Percentiles rank a stretch among this genome's conserved stretches.
Evolutionary conservation across 1,140 invertebrate genomes (phyloP).

Genomic region (Heliconius hermathena): DNA sequence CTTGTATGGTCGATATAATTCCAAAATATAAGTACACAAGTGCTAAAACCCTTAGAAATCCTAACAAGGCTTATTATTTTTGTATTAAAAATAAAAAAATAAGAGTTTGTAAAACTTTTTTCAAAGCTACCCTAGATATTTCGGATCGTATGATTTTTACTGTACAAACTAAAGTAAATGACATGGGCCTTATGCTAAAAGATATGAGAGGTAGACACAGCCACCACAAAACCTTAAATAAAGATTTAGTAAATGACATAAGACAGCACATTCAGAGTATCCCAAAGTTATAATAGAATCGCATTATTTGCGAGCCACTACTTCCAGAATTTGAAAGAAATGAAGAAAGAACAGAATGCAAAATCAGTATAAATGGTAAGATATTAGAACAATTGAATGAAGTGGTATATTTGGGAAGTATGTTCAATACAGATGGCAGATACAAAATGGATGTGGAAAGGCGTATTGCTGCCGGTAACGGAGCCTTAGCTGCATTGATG

Average conservation of each 20-base stretch:
- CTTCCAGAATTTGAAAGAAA: neutral
- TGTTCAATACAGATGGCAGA: too few relatives aligned
- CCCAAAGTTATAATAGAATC: slow-evolving; percentile 32
- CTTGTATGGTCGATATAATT: slow-evolving; percentile 20
- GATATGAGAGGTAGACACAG: too few relatives aligned
- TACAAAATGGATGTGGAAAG: too few relatives aligned
- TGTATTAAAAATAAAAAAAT: slow-evolving; percentile 25
- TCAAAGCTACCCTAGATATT: neutral
- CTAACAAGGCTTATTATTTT: slow-evolving; percentile 37
- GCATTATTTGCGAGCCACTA: slow-evolving; percentile 24
- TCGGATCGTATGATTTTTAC: too few relatives aligned
- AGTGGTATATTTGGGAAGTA: too few relatives aligned
- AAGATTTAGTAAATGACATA: slow-evolving; percentile 24
- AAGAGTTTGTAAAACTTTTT: slow-evolving; percentile 11
- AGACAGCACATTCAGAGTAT: slow-evolving; percentile 18
- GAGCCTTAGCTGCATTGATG: too few relatives aligned
- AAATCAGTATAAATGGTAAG: too few relatives aligned
- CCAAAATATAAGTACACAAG: slow-evolving; percentile 37
- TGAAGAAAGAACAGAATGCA: too few relatives aligned
- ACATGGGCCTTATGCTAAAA: too few relatives aligned
- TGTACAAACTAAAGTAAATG: too few relatives aligned
- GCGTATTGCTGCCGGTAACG: too few relatives aligned
- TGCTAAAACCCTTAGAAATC: slow-evolving; percentile 26
- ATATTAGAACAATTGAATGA: too few relatives aligned
- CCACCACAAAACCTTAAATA: slow-evolving; percentile 14